Conservation (phyloP, 2,888 invertebrate species). For the Pterostichus niger region DNA sequence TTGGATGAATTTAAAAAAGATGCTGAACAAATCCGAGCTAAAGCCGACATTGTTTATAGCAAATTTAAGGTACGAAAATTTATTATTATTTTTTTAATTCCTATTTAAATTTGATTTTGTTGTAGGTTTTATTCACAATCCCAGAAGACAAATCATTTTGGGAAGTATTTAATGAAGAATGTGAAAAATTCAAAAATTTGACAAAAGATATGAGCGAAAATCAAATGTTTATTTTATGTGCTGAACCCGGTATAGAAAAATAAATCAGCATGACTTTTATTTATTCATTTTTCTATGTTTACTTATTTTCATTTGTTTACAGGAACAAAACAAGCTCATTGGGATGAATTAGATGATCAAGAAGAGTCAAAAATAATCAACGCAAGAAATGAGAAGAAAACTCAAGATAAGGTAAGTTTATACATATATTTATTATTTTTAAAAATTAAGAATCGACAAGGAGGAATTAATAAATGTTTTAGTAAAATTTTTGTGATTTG, state of each 20-base stretch:
- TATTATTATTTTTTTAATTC: conserved; percentile 33
- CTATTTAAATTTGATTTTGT: conserved; percentile 70
- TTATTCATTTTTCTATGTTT: conserved; percentile 2
- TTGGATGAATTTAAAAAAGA: conserved; percentile 83
- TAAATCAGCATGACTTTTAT: background rate
- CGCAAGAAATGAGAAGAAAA: conserved; percentile 55
- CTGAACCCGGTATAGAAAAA: conserved; percentile 80
- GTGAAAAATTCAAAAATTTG: conserved; percentile 83
- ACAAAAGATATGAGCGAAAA: conserved; percentile 82
- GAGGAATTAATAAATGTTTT: no score
- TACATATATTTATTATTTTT: background rate
- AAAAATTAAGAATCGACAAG: background rate
- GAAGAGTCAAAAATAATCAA: conserved; percentile 68
- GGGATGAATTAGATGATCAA: conserved; percentile 71
- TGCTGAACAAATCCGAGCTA: conserved; percentile 84
- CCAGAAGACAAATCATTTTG: conserved; percentile 84
- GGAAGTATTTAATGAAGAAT: conserved; percentile 85
- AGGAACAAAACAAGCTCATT: conserved; percentile 73
- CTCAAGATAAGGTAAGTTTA: conserved; percentile 56
- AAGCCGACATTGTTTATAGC: conserved; percentile 82
- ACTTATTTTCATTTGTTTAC: background rate
- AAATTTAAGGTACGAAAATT: conserved; percentile 78
- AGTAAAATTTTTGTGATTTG: conserved; percentile 11
- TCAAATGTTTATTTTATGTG: conserved; percentile 81
- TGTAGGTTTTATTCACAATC: conserved; percentile 82